Percentiles rank a stretch among this genome's conserved stretches.
These are phyloP conservation scores for Ophiodon elongatus DNA, from an alignment of 2,113 vertebrate species.

Conservation along the genomic window DNA sequence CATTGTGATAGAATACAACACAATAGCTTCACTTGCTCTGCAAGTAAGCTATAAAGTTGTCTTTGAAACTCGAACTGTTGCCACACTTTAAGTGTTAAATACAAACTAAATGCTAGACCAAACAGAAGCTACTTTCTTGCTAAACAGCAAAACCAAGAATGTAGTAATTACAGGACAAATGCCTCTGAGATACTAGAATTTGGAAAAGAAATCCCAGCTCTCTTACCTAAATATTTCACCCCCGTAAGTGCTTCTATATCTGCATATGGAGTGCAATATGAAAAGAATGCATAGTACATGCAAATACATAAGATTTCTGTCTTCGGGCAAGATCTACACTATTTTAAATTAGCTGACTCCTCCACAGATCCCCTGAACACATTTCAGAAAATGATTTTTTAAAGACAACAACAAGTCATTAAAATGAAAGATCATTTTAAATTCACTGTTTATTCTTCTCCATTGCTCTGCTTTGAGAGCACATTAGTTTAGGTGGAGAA, in stretches of 20 bases:
- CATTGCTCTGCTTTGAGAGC: conserved; percentile 32
- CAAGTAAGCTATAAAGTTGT: conserved; percentile 6
- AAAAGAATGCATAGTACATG: conserved; percentile 37
- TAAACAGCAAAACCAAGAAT: conserved; percentile 43
- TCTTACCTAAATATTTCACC: conserved; percentile 48
- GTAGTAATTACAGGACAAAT: conserved; percentile 40
- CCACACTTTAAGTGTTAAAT: not conserved
- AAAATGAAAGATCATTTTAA: conserved; percentile 72
- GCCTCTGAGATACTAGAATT: conserved; percentile 40
- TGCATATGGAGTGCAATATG: conserved; percentile 25
- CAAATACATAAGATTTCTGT: conserved; percentile 54
- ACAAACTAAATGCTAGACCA: conserved; percentile 14
- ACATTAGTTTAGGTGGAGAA: conserved; percentile 64
- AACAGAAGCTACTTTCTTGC: conserved; percentile 43
- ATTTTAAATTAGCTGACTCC: conserved; percentile 67
- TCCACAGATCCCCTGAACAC: conserved; percentile 65
- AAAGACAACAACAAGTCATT: conserved; percentile 76
- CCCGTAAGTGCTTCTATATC: conserved; percentile 12
- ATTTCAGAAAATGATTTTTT: conserved; percentile 66
- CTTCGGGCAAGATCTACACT: conserved; percentile 51
- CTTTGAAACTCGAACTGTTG: not conserved
- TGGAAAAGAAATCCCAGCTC: conserved; percentile 20
- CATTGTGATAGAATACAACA: not conserved
- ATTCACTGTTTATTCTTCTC: conserved; percentile 68
- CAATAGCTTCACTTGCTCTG: not conserved